Evolutionary conservation across 2,888 invertebrate species (phyloP).

Genomic region (Cataglyphis cursor): DNA sequence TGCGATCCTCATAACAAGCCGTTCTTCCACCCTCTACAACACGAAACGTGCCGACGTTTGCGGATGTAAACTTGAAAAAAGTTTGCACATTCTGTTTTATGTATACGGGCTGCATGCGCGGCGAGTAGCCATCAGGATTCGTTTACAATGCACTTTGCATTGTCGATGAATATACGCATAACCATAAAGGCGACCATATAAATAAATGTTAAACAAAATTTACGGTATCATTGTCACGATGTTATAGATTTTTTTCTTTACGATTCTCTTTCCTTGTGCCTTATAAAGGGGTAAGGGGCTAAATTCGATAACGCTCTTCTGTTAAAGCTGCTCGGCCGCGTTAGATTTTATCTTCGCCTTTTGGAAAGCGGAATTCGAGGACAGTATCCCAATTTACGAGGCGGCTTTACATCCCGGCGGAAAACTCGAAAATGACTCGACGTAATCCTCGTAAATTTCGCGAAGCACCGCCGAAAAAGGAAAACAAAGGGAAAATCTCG

Average conservation of each 20-base stretch:
- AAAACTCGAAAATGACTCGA: conserved; percentile 73
- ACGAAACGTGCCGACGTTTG: conserved; percentile 27
- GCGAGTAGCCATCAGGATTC: neutral
- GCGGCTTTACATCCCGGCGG: conserved; percentile 64
- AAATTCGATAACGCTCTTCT: conserved; percentile 31
- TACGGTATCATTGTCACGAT: neutral
- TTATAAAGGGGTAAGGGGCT: neutral
- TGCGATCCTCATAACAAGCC: conserved; percentile 33
- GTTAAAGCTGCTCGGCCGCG: neutral
- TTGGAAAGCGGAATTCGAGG: conserved; percentile 47
- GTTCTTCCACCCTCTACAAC: neutral
- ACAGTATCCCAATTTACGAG: conserved; percentile 71
- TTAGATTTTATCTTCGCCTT: conserved; percentile 29
- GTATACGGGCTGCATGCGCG: neutral
- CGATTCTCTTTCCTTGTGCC: neutral
- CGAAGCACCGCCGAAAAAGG: conserved; percentile 40
- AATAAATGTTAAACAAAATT: conserved; percentile 11
- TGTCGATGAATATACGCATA: neutral
- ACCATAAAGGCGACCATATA: neutral
- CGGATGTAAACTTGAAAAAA: conserved; percentile 16
- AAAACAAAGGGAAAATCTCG: conserved; percentile 35
- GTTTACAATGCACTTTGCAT: neutral
- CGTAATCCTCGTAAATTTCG: conserved; percentile 68
- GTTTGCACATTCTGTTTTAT: conserved; percentile 17
- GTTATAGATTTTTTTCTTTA: neutral